A percentile compares a stretch with the other conserved stretches of the same genome.
These are phyloP conservation scores for Callosobruchus maculatus DNA, from an alignment of 2,888 invertebrate genomes.

Conservation along the genomic window DNA sequence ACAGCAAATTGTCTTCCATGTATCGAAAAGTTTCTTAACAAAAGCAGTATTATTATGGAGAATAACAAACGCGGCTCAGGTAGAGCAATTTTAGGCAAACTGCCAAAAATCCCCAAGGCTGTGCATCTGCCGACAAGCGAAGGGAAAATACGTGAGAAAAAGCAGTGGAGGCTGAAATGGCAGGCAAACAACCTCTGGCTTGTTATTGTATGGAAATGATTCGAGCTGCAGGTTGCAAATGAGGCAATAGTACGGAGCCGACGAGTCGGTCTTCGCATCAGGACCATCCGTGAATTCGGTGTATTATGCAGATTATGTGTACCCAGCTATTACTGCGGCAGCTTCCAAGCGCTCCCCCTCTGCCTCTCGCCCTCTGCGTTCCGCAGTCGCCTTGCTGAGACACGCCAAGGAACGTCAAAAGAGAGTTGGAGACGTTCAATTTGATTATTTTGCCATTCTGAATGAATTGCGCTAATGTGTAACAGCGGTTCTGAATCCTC, in stretches of 20 bases:
- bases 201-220: conserved; percentile 46
- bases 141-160: not conserved
- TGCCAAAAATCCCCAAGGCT: not conserved
- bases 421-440: too few relatives aligned
- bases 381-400: too few relatives aligned
- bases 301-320: conserved; percentile 48
- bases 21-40: too few relatives aligned
- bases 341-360: conserved; percentile 42
- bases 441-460: too few relatives aligned
- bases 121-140: not conserved
- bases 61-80: too few relatives aligned
- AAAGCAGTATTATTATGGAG: too few relatives aligned
- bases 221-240: conserved; percentile 48
- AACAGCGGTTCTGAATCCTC: too few relatives aligned
- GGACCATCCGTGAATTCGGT: conserved; percentile 26
- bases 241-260: conserved; percentile 34
- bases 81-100: not conserved
- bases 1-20: too few relatives aligned
- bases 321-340: conserved; percentile 44
- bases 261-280: conserved; percentile 13
- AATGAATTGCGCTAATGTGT: too few relatives aligned
- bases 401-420: too few relatives aligned
- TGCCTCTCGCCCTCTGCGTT: too few relatives aligned
- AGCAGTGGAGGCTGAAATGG: not conserved
- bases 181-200: conserved; percentile 37